Evolutionary conservation across 1,140 invertebrate species (phyloP).

Genomic region (Drosophila bipectinata): DNA sequence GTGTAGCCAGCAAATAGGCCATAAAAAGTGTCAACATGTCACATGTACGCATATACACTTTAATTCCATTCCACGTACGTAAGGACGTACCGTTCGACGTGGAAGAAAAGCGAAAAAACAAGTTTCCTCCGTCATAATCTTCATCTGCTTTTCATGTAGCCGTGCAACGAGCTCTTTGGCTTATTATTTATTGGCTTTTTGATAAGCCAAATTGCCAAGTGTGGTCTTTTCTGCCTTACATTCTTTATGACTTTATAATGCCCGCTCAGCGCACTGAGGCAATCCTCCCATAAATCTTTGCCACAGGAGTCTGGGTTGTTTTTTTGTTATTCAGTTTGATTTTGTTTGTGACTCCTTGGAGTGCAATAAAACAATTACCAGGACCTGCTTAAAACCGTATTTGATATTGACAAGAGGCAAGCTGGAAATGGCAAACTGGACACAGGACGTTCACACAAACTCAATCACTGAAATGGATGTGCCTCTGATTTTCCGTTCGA

Average conservation of each 20-base stretch:
- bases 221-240: slow-evolving; percentile 22
- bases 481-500: slow-evolving; percentile 41
- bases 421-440: slow-evolving; percentile 36
- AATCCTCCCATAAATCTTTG: slow-evolving; percentile 38
- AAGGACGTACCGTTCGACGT: not conserved
- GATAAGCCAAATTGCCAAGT: slow-evolving; percentile 58
- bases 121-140: slow-evolving; percentile 39
- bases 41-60: slow-evolving; percentile 3
- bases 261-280: slow-evolving; percentile 4
- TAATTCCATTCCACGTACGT: not conserved
- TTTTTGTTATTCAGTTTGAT: slow-evolving; percentile 30
- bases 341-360: slow-evolving; percentile 69
- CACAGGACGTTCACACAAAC: slow-evolving; percentile 4
- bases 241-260: slow-evolving; percentile 40
- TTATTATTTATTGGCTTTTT: slow-evolving; percentile 59
- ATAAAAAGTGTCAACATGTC: slow-evolving; percentile 61
- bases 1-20: slow-evolving; percentile 27
- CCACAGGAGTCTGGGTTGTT: slow-evolving; percentile 35
- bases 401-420: slow-evolving; percentile 49
- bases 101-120: slow-evolving; percentile 31
- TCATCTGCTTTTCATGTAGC: slow-evolving; percentile 62
- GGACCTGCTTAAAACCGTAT: slow-evolving; percentile 56
- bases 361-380: slow-evolving; percentile 76
- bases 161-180: slow-evolving; percentile 39
- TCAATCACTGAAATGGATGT: slow-evolving; percentile 33